These are phyloP conservation scores for Daubentonia madagascariensis DNA, from an alignment of 2,113 vertebrate genomes.

Conservation along the genomic window DNA sequence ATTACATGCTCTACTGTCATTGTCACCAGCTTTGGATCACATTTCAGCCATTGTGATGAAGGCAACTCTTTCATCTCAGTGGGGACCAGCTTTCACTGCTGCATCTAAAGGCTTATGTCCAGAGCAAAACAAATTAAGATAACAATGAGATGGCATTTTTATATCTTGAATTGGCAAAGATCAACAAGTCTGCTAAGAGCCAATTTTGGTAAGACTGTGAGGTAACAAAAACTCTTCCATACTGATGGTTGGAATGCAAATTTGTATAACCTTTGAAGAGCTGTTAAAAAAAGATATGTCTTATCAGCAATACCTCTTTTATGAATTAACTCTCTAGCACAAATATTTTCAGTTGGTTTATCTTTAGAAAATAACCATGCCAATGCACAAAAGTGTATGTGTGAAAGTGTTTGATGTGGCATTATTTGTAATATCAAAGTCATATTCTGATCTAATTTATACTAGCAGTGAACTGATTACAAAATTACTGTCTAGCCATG, in stretches of 20 bases:
- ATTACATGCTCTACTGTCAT: background rate
- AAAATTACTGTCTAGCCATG: background rate
- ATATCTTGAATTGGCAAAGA: background rate
- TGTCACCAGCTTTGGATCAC: too few relatives aligned
- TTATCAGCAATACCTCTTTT: background rate
- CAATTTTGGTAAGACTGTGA: background rate
- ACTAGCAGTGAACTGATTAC: background rate
- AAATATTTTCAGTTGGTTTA: background rate
- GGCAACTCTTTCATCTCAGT: background rate
- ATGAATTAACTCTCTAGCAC: background rate
- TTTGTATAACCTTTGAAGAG: background rate
- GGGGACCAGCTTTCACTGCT: background rate
- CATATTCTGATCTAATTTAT: background rate
- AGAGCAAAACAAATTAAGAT: background rate
- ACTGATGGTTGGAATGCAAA: background rate
- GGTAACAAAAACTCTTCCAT: background rate
- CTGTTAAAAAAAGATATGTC: background rate
- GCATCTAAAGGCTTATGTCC: background rate
- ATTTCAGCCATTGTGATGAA: background rate
- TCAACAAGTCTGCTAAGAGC: background rate
- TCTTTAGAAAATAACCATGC: background rate
- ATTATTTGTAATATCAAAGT: background rate
- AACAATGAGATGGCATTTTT: background rate
- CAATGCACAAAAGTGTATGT: background rate
- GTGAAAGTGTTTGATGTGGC: background rate